Evolutionary conservation across 2,113 vertebrate species (phyloP), one percentile per base, ranked within the genome.

Genomic region (Pelecanus crispus): DNA sequence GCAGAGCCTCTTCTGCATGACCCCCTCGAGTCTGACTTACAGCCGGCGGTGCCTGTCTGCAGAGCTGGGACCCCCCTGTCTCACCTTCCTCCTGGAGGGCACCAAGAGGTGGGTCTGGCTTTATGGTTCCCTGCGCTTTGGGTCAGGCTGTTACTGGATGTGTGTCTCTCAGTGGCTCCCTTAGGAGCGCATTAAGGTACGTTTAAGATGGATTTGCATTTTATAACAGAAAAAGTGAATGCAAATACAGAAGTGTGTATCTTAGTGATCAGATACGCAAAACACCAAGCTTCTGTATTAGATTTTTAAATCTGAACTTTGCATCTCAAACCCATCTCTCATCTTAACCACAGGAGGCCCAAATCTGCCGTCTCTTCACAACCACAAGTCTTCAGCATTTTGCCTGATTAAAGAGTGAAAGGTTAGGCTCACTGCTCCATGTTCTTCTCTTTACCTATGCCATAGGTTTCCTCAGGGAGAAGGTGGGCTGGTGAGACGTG

Each of bases 321-420:
- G 34, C 34, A 94, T 94, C 96, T 95, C 86, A 72, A 75, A 81
- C 92, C 58, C 68, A 66, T 80, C 29, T 94, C 81, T 95, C 44
- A 0, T 89, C 81, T 70, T 94, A 97, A 96, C 94, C 92, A 87
- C 92, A 94, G 81, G 29, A 89, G 94, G 34, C 81, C 88, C 62
- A 70, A 85, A 72, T 85, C 81, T 81, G 65, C 77, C 79, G 80
- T 65, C 58, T 89, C 45, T 70, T 62, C 86, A 80, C 84, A 95
- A 94, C 81, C 92, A 90, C 95, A 89, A 87, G 4, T 53, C 45
- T 61, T 88, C 49, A 56, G 65, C 5, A 1, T 68, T 72, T 63
- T 83, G 53, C 79, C 81, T 49, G 70, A 62, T 45, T 81, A 59
- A 65, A 90, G 62, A 70, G 42, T 34, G 78, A 89, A 86, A 84